phyloP scores from a whole-genome alignment of 2,113 vertebrate genomes.

The Stomatorhinus ivindoensis region DNA sequence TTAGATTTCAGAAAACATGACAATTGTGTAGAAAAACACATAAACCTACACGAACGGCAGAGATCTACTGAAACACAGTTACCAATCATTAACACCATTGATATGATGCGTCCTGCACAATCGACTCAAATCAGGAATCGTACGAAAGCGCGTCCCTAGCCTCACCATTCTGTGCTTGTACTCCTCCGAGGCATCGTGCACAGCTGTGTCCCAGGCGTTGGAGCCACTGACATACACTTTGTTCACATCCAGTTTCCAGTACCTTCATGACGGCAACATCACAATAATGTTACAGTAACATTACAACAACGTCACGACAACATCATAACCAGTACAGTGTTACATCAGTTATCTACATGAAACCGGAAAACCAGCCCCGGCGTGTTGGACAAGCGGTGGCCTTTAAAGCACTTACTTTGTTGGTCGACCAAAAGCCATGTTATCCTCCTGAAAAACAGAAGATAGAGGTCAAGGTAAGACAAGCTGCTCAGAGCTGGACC shows the following conservation, averaged over 20 bases:
- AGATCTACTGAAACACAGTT: background rate
- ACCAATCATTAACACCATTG: background rate
- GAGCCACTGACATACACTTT: conserved; percentile 71
- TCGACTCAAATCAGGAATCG: background rate
- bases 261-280: conserved; percentile 53
- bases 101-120: background rate
- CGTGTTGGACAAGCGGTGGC: background rate
- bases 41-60: background rate
- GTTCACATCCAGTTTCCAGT: conserved; percentile 88
- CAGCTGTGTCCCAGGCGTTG: conserved; percentile 84
- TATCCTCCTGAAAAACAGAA: conserved; percentile 76
- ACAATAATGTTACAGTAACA: background rate
- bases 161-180: conserved; percentile 94
- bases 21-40: background rate
- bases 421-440: conserved; percentile 98
- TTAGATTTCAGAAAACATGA: background rate
- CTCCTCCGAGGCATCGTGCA: conserved; percentile 90
- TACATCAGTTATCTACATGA: background rate
- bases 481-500: background rate
- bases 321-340: background rate
- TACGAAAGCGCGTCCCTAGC: background rate
- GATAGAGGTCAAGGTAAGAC: background rate
- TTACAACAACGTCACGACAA: background rate
- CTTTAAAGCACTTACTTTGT: conserved; percentile 76
- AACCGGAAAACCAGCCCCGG: background rate